Percentiles rank a stretch among this genome's conserved stretches.
phyloP scores from a whole-genome alignment of 2,797 vertebrate species.

The Merluccius polli region DNA sequence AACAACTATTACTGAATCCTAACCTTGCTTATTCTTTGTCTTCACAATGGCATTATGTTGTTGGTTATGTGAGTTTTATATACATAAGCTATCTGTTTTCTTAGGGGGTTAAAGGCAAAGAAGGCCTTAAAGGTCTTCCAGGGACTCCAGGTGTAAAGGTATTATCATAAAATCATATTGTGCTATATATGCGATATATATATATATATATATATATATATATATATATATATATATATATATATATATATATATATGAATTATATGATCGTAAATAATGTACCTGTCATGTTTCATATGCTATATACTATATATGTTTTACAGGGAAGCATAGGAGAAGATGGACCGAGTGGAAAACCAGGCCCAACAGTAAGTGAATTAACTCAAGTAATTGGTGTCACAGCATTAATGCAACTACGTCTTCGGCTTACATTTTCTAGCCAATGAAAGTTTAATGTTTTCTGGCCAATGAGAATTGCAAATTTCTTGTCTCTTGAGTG shows the following conservation, averaged over 20 bases:
- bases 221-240: neutral
- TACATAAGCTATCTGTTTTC: conserved; percentile 19
- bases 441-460: neutral
- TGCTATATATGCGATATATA: neutral
- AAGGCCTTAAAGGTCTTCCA: conserved; percentile 45
- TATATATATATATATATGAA: neutral
- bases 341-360: conserved; percentile 59
- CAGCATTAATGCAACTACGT: neutral
- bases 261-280: neutral
- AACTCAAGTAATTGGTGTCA: neutral
- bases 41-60: neutral
- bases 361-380: conserved; percentile 61
- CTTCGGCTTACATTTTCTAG: neutral
- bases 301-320: conserved; percentile 17
- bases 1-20: neutral
- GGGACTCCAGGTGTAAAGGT: conserved; percentile 68
- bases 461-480: neutral
- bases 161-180: neutral
- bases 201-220: neutral
- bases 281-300: neutral
- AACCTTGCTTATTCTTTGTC: neutral
- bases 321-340: conserved; percentile 67
- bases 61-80: neutral
- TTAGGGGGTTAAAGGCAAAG: conserved; percentile 69
- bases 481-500: neutral